These are phyloP conservation scores for Cephus rjabovi DNA, from an alignment of 2,888 invertebrate species.

Conservation along the genomic window DNA sequence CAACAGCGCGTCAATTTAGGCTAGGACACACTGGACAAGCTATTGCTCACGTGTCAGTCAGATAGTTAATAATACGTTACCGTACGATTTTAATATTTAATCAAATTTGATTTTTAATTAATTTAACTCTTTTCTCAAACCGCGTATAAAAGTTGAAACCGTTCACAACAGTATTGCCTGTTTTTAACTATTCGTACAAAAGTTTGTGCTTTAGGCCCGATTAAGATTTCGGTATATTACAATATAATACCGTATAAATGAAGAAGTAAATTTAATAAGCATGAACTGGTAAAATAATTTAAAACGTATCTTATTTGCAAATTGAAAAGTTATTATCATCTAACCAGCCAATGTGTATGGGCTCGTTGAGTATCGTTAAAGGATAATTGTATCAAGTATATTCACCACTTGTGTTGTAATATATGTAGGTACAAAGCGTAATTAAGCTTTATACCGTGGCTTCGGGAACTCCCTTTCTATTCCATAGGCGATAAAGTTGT, in stretches of 20 bases:
- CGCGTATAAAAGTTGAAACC: too few relatives aligned
- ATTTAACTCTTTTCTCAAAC: too few relatives aligned
- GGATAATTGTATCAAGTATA: neutral
- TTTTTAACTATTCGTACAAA: neutral
- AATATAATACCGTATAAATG: neutral
- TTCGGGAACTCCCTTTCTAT: neutral
- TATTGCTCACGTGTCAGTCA: too few relatives aligned
- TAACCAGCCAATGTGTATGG: neutral
- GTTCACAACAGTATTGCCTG: neutral
- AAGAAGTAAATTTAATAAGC: neutral
- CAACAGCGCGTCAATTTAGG: too few relatives aligned
- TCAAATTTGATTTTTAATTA: neutral
- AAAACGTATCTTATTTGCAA: neutral
- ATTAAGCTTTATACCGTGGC: neutral
- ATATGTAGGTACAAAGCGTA: neutral
- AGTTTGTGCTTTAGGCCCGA: neutral
- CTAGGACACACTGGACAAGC: too few relatives aligned
- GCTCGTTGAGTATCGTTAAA: neutral
- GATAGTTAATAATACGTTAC: neutral
- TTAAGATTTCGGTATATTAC: neutral
- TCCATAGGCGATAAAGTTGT: neutral
- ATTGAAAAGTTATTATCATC: neutral
- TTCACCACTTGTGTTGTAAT: neutral
- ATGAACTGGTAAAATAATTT: neutral
- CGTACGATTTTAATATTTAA: neutral